Conservation (phyloP, 2,888 invertebrate species). For the Gortyna flavago region DNA sequence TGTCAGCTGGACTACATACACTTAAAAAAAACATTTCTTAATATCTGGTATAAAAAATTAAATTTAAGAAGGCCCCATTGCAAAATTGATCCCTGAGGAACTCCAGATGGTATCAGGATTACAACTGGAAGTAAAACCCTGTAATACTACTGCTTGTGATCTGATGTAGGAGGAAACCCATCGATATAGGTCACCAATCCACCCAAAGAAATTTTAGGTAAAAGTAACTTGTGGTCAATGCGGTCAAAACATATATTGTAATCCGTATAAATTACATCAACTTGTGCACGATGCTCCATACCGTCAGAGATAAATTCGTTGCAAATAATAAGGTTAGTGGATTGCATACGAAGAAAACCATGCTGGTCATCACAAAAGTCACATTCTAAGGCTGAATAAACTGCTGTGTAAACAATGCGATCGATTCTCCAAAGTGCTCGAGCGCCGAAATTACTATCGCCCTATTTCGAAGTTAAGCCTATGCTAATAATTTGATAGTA, state of each 20-base stretch:
- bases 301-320: background rate
- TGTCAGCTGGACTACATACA: background rate
- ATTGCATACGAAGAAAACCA: background rate
- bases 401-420: background rate
- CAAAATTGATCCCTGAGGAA: background rate
- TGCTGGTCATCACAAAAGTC: background rate
- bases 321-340: background rate
- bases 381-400: background rate
- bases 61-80: background rate
- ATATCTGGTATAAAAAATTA: background rate
- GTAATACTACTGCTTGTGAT: background rate
- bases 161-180: background rate
- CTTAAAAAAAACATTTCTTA: background rate
- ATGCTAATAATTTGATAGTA: no score
- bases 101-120: background rate
- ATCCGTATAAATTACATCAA: background rate
- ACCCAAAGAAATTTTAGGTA: background rate
- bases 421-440: no score
- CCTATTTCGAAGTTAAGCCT: no score
- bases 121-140: background rate
- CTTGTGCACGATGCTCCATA: background rate
- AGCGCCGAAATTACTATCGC: no score
- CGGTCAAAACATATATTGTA: background rate
- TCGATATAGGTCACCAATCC: background rate
- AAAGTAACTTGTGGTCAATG: background rate